Percentiles rank a stretch among this genome's conserved stretches.
Conservation (phyloP, 2,113 vertebrate species). For the Elephas maximus region DNA sequence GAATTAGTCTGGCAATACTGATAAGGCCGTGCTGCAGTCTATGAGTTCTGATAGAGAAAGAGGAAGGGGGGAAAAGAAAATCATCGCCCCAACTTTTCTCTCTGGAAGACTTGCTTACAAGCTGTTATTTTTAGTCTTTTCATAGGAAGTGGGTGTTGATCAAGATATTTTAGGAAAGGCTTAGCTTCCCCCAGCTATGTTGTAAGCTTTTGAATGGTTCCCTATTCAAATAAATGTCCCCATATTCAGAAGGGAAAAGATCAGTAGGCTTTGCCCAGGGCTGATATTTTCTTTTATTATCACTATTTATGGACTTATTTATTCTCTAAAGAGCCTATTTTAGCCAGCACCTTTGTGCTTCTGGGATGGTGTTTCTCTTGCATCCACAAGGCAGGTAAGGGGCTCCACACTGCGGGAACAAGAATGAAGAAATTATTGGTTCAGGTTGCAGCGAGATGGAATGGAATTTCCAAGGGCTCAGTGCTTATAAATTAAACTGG, state of each 20-base stretch:
- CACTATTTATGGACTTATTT: conserved; percentile 13
- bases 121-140: conserved; percentile 83
- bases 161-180: conserved; percentile 79
- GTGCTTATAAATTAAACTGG: background rate
- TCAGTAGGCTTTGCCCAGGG: conserved; percentile 19
- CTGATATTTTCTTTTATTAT: conserved; percentile 23
- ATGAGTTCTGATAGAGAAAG: conserved; percentile 64
- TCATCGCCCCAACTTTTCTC: conserved; percentile 24
- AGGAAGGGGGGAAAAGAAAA: background rate
- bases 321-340: conserved; percentile 20
- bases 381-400: background rate
- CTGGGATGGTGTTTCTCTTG: background rate
- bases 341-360: background rate
- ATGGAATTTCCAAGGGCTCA: background rate
- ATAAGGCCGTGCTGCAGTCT: conserved; percentile 68
- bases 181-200: conserved; percentile 71
- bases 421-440: background rate
- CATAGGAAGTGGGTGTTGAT: conserved; percentile 66
- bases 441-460: background rate
- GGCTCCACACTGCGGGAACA: background rate
- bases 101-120: conserved; percentile 69
- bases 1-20: conserved; percentile 82
- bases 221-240: conserved; percentile 71
- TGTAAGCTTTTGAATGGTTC: conserved; percentile 77
- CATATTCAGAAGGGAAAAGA: conserved; percentile 31